A percentile compares a stretch with the other conserved stretches of the same genome.
phyloP scores from a whole-genome alignment of 1,140 invertebrate species.

The Lutraria rhynchaena region DNA sequence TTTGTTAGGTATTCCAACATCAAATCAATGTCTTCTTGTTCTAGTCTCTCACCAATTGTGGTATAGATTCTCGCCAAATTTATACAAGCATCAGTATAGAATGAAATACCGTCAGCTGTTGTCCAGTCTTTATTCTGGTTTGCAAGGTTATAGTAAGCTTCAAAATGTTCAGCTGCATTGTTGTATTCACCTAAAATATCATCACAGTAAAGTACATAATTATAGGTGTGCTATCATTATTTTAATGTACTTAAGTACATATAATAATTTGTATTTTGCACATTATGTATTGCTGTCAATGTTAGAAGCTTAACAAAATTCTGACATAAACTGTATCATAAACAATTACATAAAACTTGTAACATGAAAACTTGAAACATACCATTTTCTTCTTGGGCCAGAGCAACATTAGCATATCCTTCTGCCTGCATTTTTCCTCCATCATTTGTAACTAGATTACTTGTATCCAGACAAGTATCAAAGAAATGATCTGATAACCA shows the following conservation, averaged over 20 bases:
- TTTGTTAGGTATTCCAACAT: slow-evolving; percentile 74
- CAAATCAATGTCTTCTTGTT: slow-evolving; percentile 60
- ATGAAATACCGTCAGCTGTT: slow-evolving; percentile 65
- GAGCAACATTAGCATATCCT: slow-evolving; percentile 79
- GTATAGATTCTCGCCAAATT: slow-evolving; percentile 78
- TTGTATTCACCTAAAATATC: slow-evolving; percentile 70
- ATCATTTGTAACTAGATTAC: slow-evolving; percentile 68
- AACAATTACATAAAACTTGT: too few relatives aligned
- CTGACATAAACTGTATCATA: too few relatives aligned
- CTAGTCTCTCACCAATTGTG: slow-evolving; percentile 68
- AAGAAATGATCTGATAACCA: slow-evolving; percentile 82
- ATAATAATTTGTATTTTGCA: too few relatives aligned
- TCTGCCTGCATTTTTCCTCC: slow-evolving; percentile 76
- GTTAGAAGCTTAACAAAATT: too few relatives aligned
- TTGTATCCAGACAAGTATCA: slow-evolving; percentile 75
- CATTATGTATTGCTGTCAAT: too few relatives aligned
- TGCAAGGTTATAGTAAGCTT: slow-evolving; percentile 76
- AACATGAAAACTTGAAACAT: slow-evolving; percentile 40
- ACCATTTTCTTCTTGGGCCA: slow-evolving; percentile 79
- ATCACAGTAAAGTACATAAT: not conserved
- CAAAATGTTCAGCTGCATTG: slow-evolving; percentile 79
- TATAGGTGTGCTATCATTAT: too few relatives aligned
- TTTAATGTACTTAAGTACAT: too few relatives aligned
- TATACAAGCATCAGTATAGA: slow-evolving; percentile 76
- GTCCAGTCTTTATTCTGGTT: slow-evolving; percentile 71